Conservation (phyloP, 2,888 invertebrate genomes). For the Belgica antarctica region DNA sequence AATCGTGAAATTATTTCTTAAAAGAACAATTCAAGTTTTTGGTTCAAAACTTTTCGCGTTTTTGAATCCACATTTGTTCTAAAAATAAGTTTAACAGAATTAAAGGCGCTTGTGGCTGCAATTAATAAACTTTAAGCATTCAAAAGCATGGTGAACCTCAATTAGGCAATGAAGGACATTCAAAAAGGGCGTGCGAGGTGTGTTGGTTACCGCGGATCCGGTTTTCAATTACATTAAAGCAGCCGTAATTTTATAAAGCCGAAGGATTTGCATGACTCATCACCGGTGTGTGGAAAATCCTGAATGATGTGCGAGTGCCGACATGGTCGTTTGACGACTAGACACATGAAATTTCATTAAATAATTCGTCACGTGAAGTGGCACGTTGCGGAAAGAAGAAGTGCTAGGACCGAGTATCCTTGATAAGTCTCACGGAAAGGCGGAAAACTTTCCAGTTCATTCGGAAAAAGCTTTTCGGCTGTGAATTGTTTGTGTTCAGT, state of each 20-base stretch:
- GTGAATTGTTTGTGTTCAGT: conserved; percentile 7
- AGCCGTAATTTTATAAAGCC: not conserved
- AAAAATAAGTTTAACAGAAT: no score
- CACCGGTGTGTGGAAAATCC: not conserved
- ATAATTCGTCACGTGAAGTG: conserved; percentile 1
- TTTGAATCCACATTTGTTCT: no score
- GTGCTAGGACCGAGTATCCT: conserved; percentile 4
- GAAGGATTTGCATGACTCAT: not conserved
- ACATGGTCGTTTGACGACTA: no score
- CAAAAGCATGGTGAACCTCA: no score
- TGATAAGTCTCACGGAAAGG: not conserved
- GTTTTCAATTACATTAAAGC: conserved; percentile 6
- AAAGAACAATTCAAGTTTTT: not conserved
- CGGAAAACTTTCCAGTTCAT: not conserved
- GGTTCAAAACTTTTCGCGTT: no score
- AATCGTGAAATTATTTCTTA: not conserved
- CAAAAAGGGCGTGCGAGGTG: not conserved
- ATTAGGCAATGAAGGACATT: not conserved
- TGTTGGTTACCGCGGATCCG: not conserved
- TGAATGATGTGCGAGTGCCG: not conserved
- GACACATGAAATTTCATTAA: not conserved
- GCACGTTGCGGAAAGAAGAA: conserved; percentile 9
- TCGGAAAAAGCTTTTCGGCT: not conserved
- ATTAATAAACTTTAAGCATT: no score
- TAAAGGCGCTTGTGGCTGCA: no score